Percentiles rank a stretch among this genome's conserved stretches.
Conservation (phyloP, 2,888 invertebrate species). For the Allacma fusca region DNA sequence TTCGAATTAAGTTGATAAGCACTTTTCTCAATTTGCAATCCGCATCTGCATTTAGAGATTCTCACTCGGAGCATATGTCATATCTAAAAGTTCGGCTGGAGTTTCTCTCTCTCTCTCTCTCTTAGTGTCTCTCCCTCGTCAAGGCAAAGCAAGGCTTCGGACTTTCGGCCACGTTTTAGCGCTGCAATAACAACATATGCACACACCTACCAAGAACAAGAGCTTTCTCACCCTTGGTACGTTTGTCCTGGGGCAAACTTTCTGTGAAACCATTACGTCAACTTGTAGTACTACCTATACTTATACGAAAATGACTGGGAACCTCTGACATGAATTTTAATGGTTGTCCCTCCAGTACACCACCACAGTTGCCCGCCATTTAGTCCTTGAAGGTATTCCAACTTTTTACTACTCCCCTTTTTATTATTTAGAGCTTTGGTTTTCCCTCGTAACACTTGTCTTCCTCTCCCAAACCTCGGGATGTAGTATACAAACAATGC, state of each 20-base stretch:
- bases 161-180: constrained; percentile 1
- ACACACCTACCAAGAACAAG: neutral
- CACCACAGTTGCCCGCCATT: neutral
- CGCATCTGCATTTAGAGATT: constrained; percentile 53
- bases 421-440: neutral
- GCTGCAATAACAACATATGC: neutral
- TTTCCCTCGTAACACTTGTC: neutral
- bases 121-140: neutral
- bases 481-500: too few relatives aligned
- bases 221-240: constrained; percentile 29
- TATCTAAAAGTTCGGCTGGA: constrained; percentile 27
- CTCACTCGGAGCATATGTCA: constrained; percentile 52
- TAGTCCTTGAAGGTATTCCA: constrained; percentile 11
- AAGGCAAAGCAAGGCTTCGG: neutral
- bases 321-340: constrained; percentile 39
- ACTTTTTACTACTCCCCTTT: neutral
- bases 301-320: constrained; percentile 27
- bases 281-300: constrained; percentile 1
- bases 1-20: constrained; percentile 62
- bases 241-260: constrained; percentile 16
- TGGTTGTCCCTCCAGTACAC: constrained; percentile 13
- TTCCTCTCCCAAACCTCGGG: too few relatives aligned
- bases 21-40: constrained; percentile 61
- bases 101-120: neutral
- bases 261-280: constrained; percentile 31